Evolutionary conservation across 1,140 invertebrate species (phyloP), one percentile per base, ranked within the genome.

Genomic region (Oncopeltus fasciatus): DNA sequence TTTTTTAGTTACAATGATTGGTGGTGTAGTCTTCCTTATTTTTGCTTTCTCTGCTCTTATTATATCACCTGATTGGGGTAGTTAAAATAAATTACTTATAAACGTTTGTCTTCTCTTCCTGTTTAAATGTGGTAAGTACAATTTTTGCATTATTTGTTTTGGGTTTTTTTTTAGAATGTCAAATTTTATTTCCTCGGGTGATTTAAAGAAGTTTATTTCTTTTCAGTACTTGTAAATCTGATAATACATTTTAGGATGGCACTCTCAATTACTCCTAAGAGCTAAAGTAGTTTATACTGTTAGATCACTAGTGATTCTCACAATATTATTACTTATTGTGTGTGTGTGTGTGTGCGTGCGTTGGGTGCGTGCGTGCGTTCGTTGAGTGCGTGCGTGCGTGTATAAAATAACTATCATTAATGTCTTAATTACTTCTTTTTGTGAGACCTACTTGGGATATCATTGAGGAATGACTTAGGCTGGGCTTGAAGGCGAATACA

Each of bases 11-110:
- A 95, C 92, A 26, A 81, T 95, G 61, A 86, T 93, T 71, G 94
- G 94, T 65, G 94, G 92, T 66, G 70, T 96, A 24, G 91, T 96
- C 57, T 98, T 98, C 75, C 74, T 97, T 18, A 72, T 94, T 51
- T 97, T 97, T 77, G 92, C 92, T 0, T 70, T 93, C 33, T 91
- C 89, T 60, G 88, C 93, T n/a, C 76, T 96, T 47, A 82, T 95
- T 70, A 66, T 70, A 56, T 65, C 67, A 58, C 69, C 68, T n/a
- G 49, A 53, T 26, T 53, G 49, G 49, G 24, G 49, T 8, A 53
- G 18, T 14, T 53, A 53, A 26, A 24, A 24, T 16, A 53, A 53
- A 14, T 38, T 14, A 38, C 14, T 38, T 5, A 8, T 38, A 38
- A 5, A 5, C 14, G 31, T 8, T 38, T 8, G 5, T 5, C 31